Evolutionary conservation across 2,113 vertebrate species (phyloP), one percentile per base, ranked within the genome.

Genomic region (Oplegnathus fasciatus): DNA sequence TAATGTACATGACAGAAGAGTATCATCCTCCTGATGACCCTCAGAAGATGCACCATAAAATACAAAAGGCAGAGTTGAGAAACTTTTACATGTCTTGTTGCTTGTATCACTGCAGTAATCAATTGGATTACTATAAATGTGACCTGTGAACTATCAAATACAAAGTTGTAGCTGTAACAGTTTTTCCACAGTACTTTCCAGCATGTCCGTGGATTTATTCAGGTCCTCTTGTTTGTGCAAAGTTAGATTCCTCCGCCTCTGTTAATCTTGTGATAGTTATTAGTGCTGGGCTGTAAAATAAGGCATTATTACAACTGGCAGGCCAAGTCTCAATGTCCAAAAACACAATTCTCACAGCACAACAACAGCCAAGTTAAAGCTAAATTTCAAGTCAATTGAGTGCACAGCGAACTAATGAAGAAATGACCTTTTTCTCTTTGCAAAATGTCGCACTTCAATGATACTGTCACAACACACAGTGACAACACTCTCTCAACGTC

Each of bases 331-430:
- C 30, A 54, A n/a, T 48, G n/a, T 75, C 73, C 68, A 82, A 89
- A 85, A 62, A 42, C 37, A 71, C 74, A 89, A 78, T 54, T 65
- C 50, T 88, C 87, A 92, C 89, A 90, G 84, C 89, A 91, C 76
- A 88, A 73, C 71, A 83, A 48, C 28, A 66, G 76, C 74, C 50
- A 78, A 64, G 22, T 69, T 74, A 84, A 93, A 91, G 72, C 82
- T 60, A 65, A 34, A 66, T 52, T 46, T 82, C 62, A 78, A 44
- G 66, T 84, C 46, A 77, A 68, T 17, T 26, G 65, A 81, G 61
- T n/a, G 44, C 52, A 69, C 66, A 73, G 74, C 62, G 26, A 26
- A 72, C 9, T 48, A 14, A 62, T 73, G 22, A 72, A 42, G 46
- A 83, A 54, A 78, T 26, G 0, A 54, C 54, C 26, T 28, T 65